Evolutionary conservation across 2,797 vertebrate genomes (phyloP).

Genomic region (Tapirus indicus): DNA sequence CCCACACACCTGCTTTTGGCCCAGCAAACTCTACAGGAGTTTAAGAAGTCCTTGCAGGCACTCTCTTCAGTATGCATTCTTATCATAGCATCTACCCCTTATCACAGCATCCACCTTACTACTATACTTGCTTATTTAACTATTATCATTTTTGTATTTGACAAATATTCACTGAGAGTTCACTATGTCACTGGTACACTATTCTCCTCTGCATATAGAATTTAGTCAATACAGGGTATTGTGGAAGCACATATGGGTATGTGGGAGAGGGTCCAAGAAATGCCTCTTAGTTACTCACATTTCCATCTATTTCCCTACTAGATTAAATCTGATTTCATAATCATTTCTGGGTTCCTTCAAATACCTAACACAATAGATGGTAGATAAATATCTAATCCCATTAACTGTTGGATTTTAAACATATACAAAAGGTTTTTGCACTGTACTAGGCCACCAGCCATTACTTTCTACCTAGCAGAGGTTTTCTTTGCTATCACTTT

Average conservation of each 20-base stretch:
- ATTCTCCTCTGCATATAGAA: neutral
- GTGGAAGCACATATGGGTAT: neutral
- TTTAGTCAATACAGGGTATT: neutral
- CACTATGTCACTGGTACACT: neutral
- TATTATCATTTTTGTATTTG: neutral
- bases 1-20: neutral
- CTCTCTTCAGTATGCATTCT: neutral
- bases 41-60: neutral
- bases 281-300: neutral
- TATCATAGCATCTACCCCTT: neutral
- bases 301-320: neutral
- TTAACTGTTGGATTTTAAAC: slow-evolving; percentile 4
- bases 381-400: neutral
- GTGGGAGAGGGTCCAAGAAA: neutral
- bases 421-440: neutral
- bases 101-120: neutral
- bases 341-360: neutral
- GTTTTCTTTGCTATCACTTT: slow-evolving; percentile 27
- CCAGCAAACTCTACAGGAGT: neutral
- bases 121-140: neutral
- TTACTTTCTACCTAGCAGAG: neutral
- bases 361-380: neutral
- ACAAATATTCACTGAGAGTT: neutral
- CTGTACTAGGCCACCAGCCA: neutral
- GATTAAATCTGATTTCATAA: slow-evolving; percentile 7